These are phyloP conservation scores for Sebastes oblongus DNA, from an alignment of 2,797 vertebrate species.

Conservation along the genomic window DNA sequence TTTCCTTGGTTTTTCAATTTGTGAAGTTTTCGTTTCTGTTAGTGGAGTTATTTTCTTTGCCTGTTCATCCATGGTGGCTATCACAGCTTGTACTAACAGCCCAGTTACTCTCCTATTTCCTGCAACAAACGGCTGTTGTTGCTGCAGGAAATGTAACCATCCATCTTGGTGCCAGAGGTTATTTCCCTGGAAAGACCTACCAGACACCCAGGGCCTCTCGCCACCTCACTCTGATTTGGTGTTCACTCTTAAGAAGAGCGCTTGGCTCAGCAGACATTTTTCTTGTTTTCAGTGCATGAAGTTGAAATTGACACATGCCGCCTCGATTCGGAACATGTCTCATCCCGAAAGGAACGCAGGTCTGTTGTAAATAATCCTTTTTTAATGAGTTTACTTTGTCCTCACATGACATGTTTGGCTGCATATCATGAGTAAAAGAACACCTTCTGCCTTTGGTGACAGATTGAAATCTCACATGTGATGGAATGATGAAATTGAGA, in stretches of 20 bases:
- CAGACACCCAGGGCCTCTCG: conserved; percentile 23
- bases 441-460: conserved; percentile 8
- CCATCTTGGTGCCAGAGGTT: conserved; percentile 70
- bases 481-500: conserved; percentile 26
- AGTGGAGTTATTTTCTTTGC: conserved; percentile 42
- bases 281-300: conserved; percentile 13
- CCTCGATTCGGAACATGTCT: not conserved
- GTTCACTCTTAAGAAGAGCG: not conserved
- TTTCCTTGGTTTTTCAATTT: conserved; percentile 53
- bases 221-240: conserved; percentile 16
- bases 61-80: conserved; percentile 28
- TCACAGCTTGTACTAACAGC: conserved; percentile 49
- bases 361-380: not conserved
- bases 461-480: conserved; percentile 30
- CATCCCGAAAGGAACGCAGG: not conserved
- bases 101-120: conserved; percentile 55
- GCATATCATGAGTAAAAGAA: not conserved
- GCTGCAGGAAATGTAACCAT: conserved; percentile 67
- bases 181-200: conserved; percentile 60
- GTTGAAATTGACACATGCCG: not conserved
- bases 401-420: not conserved
- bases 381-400: not conserved
- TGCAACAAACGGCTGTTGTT: conserved; percentile 57
- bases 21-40: conserved; percentile 49
- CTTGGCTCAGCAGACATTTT: not conserved